Evolutionary conservation across 2,797 vertebrate genomes (phyloP).

Genomic region (Muscicapa striata): DNA sequence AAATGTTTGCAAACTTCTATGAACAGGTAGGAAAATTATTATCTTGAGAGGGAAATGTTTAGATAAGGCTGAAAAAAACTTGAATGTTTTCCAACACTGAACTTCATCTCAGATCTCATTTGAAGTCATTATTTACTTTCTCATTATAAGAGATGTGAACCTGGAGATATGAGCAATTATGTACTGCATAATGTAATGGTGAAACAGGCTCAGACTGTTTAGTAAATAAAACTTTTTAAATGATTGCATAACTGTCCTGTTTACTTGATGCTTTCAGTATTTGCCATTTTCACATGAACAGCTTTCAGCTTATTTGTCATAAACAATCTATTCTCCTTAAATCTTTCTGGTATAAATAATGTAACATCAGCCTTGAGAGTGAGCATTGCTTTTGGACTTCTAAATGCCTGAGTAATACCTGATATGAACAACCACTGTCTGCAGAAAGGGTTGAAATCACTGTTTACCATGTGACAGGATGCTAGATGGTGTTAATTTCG

Average conservation of each 20-base stretch:
- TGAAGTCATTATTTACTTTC: slow-evolving; percentile 25
- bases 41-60: slow-evolving; percentile 37
- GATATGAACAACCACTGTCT: not conserved
- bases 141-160: not conserved
- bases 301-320: not conserved
- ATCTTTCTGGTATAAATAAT: not conserved
- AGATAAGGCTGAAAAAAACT: not conserved
- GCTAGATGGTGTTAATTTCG: not conserved
- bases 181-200: not conserved
- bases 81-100: slow-evolving; percentile 36
- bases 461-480: not conserved
- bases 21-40: not conserved
- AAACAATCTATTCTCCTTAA: not conserved
- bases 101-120: not conserved
- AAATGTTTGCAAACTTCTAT: slow-evolving; percentile 31
- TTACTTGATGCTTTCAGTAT: not conserved
- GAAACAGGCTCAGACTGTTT: not conserved
- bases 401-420: not conserved
- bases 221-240: not conserved
- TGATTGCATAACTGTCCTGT: not conserved
- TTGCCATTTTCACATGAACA: not conserved
- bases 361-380: not conserved
- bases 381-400: not conserved
- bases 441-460: not conserved
- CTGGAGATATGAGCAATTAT: not conserved